phyloP scores from a whole-genome alignment of 2,797 vertebrate genomes.

The Hypotaenidia okinawae region DNA sequence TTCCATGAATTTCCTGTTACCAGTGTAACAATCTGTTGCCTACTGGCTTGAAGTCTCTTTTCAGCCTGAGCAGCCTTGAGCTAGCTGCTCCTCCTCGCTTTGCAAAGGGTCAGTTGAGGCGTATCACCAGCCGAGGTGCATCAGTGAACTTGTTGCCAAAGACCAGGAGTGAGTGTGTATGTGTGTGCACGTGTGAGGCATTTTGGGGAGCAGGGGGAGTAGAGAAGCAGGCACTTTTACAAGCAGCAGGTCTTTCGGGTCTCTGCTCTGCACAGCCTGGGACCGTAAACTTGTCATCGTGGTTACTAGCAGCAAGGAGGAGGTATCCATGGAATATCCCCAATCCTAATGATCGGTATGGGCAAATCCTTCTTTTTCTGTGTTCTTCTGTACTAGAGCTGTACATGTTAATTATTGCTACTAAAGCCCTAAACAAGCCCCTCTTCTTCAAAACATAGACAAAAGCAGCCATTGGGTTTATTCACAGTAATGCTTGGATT shows the following conservation, averaged over 20 bases:
- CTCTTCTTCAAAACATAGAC: slow-evolving; percentile 39
- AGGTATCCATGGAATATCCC: not conserved
- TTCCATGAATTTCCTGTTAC: not conserved
- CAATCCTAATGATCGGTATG: not conserved
- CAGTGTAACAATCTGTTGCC: not conserved
- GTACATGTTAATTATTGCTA: not conserved
- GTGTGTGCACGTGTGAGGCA: not conserved
- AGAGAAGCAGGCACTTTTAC: not conserved
- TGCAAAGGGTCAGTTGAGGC: not conserved
- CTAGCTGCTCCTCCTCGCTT: not conserved
- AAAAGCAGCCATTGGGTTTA: slow-evolving; percentile 24
- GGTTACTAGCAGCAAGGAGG: not conserved
- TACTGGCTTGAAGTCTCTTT: not conserved
- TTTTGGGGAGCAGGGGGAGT: not conserved
- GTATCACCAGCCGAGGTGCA: not conserved
- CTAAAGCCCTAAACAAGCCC: slow-evolving; percentile 23
- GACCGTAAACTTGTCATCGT: not conserved
- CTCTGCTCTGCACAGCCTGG: not conserved
- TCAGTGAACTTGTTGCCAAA: not conserved
- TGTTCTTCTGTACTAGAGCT: not conserved
- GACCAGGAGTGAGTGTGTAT: not conserved
- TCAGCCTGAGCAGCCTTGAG: not conserved
- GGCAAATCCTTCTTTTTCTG: not conserved
- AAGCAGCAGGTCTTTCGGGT: not conserved
- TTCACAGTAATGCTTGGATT: slow-evolving; percentile 46